Percentiles rank a stretch among this genome's conserved stretches.
Evolutionary conservation across 1,140 invertebrate species (phyloP).

Genomic region (Leptestheria dahalacensis): DNA sequence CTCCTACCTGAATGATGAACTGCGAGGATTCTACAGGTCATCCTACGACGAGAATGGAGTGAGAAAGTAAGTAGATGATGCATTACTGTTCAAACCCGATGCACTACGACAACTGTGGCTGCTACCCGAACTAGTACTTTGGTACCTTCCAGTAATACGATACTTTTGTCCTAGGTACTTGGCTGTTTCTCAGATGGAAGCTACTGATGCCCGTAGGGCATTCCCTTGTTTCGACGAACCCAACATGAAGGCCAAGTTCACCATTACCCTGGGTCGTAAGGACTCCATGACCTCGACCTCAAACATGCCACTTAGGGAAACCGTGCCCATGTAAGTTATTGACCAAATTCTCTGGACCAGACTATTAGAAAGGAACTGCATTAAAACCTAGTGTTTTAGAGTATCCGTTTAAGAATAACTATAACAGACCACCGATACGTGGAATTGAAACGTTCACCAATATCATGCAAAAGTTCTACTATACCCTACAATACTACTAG

Average conservation of each 20-base stretch:
- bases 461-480: no score
- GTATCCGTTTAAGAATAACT: no score
- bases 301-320: conserved; percentile 20
- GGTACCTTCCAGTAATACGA: neutral
- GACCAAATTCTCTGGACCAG: no score
- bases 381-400: no score
- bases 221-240: conserved; percentile 93
- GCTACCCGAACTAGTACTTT: no score
- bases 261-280: conserved; percentile 31
- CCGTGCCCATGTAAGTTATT: conserved; percentile 10
- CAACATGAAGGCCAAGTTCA: conserved; percentile 48
- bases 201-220: conserved; percentile 61
- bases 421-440: no score
- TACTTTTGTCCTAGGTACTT: conserved; percentile 47
- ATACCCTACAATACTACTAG: no score
- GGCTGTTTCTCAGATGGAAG: conserved; percentile 64
- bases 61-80: neutral
- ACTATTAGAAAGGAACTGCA: no score
- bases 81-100: conserved; percentile 19
- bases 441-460: no score
- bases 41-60: conserved; percentile 10
- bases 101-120: no score
- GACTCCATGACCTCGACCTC: conserved; percentile 23
- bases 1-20: conserved; percentile 9
- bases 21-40: conserved; percentile 12